phyloP scores from a whole-genome alignment of 2,888 invertebrate species.

The Sabatieria punctata region DNA sequence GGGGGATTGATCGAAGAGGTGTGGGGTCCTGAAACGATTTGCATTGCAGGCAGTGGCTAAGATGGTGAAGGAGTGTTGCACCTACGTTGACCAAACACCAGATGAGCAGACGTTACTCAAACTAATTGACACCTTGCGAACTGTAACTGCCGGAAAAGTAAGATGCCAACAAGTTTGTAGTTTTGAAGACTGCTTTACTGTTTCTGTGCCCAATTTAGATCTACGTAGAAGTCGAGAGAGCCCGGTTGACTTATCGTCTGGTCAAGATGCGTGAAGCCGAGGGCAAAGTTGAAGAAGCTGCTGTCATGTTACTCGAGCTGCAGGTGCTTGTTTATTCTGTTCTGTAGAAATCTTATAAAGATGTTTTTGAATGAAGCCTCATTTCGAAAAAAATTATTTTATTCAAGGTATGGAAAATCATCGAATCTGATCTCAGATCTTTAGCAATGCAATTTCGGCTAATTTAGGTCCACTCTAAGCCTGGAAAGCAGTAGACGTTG shows the following conservation, averaged over 20 bases:
- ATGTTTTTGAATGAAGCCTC: not conserved
- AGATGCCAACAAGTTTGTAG: constrained; percentile 5
- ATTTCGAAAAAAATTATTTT: not conserved
- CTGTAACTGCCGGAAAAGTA: constrained; percentile 88
- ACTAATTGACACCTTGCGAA: constrained; percentile 79
- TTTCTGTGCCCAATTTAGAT: constrained; percentile 43
- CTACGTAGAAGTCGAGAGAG: constrained; percentile 98
- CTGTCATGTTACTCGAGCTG: constrained; percentile 80
- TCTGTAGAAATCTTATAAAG: not conserved
- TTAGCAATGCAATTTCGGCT: no score
- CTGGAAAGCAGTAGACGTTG: no score
- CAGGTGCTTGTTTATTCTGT: constrained; percentile 41
- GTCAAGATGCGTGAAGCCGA: constrained; percentile 42
- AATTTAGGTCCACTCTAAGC: no score
- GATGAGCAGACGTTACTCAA: constrained; percentile 75
- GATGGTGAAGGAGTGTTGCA: constrained; percentile 74
- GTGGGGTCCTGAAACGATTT: no score
- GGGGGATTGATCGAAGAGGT: no score
- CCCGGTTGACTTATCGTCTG: constrained; percentile 64
- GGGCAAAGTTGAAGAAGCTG: constrained; percentile 59
- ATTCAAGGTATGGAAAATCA: no score
- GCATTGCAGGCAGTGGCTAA: constrained; percentile 83
- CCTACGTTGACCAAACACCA: constrained; percentile 77
- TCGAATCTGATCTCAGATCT: no score
- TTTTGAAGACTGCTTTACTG: not conserved